Evolutionary conservation across 1,140 invertebrate species (phyloP).

Genomic region (Antheraea mylitta): DNA sequence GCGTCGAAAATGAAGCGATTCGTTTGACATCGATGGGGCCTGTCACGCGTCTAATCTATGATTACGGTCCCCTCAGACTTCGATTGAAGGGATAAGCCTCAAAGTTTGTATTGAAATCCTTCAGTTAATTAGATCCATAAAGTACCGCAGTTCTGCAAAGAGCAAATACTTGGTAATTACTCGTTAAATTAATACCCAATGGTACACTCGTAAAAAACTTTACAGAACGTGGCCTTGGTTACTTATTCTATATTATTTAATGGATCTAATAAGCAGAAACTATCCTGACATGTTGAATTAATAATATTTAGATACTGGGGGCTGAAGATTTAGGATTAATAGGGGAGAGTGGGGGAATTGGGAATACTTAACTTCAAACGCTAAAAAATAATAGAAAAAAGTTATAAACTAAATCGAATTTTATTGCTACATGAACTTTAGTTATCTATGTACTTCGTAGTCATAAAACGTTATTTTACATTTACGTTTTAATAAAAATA

Average conservation of each 20-base stretch:
- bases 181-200: conserved; percentile 15
- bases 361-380: too few relatives aligned
- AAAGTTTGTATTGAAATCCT: conserved; percentile 20
- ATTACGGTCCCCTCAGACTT: conserved; percentile 15
- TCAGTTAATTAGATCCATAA: conserved; percentile 25
- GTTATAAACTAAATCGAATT: too few relatives aligned
- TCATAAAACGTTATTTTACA: too few relatives aligned
- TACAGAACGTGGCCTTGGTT: not conserved
- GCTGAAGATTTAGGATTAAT: too few relatives aligned
- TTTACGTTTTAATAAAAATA: too few relatives aligned
- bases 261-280: too few relatives aligned
- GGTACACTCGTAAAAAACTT: not conserved
- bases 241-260: not conserved
- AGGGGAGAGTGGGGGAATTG: too few relatives aligned
- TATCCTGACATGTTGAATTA: too few relatives aligned
- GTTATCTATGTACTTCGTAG: too few relatives aligned
- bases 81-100: conserved; percentile 23
- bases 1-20: conserved; percentile 8
- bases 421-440: too few relatives aligned
- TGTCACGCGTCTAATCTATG: conserved; percentile 20
- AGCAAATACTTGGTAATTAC: conserved; percentile 15
- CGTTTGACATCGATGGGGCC: conserved; percentile 10
- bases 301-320: too few relatives aligned
- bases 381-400: too few relatives aligned
- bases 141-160: not conserved